Base-by-base conservation (phyloP, 2,113 vertebrate species). In the Paralichthys olivaceus region DNA sequence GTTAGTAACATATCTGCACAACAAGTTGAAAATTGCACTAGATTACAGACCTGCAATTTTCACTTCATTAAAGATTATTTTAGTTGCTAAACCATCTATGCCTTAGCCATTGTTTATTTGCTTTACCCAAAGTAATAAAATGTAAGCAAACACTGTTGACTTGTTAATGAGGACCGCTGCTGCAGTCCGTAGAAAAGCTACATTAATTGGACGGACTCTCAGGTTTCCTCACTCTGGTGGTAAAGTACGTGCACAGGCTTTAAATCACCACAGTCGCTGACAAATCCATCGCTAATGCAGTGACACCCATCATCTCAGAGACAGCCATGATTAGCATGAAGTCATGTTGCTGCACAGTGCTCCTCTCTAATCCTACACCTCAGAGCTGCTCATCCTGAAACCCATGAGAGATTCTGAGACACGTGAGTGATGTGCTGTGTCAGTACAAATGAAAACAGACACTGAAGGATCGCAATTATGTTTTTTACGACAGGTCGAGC, bases 381-480 rank as follows among this genome's bases (percentile, higher is more conserved):
- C 49, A 63, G 43, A 66, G 49, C 34, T 74, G 73, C 47, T 72
- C 51, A 28, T 45, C 68, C 26, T 25, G 37, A 62, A 76, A 68
- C 17, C 54, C 22, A 40, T 61, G 26, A n/a, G 32, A 45, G 51
- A 43, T 51, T 54, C 11, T 60, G 40, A 69, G 56, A 69, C 68
- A 19, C 9, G 43, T 79, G 69, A 74, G 28, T 37, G 72, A 85
- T 75, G 72, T 62, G 76, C 53, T 79, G 17, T 19, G 67, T 79
- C 68, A 72, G 59, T 45, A 5, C 59, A 55, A 6, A 53, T 66
- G 22, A 78, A 81, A 72, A 64, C 65, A 72, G 55, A 63, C 7
- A 64, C 32, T 2, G 17, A 15, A 40, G 37, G 49, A 49, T 56
- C 14, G 23, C 25, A 67, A 79, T 64, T 75, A 54, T n/a, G 51